Conservation (phyloP, 2,797 vertebrate genomes). For the Botia almorhae region DNA sequence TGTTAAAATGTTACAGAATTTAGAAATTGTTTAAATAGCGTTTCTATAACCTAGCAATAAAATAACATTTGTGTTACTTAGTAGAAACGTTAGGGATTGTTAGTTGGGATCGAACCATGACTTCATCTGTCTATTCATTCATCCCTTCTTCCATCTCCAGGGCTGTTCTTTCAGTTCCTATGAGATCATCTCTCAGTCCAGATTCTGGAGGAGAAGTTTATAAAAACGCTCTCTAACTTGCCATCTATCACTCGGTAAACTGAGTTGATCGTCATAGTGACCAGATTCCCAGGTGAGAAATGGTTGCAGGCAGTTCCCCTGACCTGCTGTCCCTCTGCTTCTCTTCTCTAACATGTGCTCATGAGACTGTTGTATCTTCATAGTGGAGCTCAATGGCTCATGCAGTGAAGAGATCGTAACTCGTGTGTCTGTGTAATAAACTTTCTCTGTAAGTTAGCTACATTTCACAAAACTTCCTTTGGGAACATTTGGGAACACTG, state of each 20-base stretch:
- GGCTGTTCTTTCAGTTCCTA: neutral
- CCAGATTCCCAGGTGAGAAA: conserved; percentile 40
- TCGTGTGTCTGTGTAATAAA: too few relatives aligned
- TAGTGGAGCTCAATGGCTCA: neutral
- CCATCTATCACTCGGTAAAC: conserved; percentile 3
- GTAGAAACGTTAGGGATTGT: too few relatives aligned
- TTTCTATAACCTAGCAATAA: too few relatives aligned
- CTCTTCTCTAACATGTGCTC: neutral
- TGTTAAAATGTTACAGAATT: too few relatives aligned
- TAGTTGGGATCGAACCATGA: too few relatives aligned
- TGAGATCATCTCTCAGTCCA: neutral
- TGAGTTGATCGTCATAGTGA: conserved; percentile 56
- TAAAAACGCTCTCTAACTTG: neutral
- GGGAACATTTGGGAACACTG: too few relatives aligned
- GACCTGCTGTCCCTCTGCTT: conserved; percentile 24
- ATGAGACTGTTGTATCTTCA: neutral
- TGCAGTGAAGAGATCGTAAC: neutral
- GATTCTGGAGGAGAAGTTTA: conserved; percentile 2
- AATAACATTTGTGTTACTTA: too few relatives aligned
- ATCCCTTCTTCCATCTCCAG: neutral
- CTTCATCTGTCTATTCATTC: too few relatives aligned
- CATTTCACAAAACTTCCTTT: too few relatives aligned
- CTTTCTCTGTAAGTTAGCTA: too few relatives aligned
- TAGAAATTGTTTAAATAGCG: too few relatives aligned
- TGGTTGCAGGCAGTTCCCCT: conserved; percentile 39